Conservation (phyloP, 2,888 invertebrate genomes). For the Scaptomyza parva region DNA sequence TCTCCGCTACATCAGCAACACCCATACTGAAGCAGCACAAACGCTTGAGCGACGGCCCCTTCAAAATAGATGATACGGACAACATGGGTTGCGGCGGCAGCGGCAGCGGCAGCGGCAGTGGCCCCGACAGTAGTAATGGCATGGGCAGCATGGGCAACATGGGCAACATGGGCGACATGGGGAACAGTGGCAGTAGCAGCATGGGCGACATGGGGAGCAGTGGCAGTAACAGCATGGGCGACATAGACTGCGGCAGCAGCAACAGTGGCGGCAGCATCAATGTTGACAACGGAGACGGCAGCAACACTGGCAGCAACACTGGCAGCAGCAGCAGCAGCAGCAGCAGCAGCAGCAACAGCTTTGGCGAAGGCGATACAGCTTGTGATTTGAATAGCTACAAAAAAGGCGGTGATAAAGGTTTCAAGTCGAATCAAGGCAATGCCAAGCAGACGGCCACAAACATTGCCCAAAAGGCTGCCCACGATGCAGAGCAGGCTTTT, state of each 20-base stretch:
- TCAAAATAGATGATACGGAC: conserved; percentile 7
- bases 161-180: neutral
- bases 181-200: neutral
- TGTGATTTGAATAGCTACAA: neutral
- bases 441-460: conserved; percentile 86
- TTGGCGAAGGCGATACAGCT: neutral
- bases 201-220: neutral
- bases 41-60: neutral
- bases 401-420: neutral
- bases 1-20: neutral
- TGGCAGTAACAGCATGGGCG: neutral
- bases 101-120: neutral
- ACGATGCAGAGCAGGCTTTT: conserved; percentile 86
- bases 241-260: neutral
- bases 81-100: neutral
- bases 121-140: neutral
- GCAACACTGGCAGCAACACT: neutral
- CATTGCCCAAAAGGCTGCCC: conserved; percentile 90
- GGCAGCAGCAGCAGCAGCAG: neutral
- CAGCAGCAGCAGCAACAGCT: neutral
- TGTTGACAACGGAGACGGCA: neutral
- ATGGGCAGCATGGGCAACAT: neutral
- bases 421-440: conserved; percentile 6
- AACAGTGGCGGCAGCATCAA: neutral
- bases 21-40: conserved; percentile 2